Percentiles rank a stretch among this genome's conserved stretches.
These are phyloP conservation scores for Philopedon plagiatum DNA, from an alignment of 2,888 invertebrate genomes.

Conservation along the genomic window DNA sequence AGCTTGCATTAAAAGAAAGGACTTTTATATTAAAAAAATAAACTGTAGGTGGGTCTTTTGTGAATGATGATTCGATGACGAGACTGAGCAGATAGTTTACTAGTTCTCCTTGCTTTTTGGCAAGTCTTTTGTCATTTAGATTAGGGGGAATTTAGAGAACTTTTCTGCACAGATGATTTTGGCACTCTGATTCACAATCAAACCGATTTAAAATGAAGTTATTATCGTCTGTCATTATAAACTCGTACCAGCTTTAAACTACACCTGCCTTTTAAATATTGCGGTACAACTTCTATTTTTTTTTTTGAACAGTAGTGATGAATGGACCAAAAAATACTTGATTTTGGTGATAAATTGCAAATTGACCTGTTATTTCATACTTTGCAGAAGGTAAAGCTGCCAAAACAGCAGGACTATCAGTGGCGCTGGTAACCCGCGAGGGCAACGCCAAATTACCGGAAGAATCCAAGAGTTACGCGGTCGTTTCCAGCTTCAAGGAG, in stretches of 20 bases:
- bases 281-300: too few relatives aligned
- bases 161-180: neutral
- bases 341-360: neutral
- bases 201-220: neutral
- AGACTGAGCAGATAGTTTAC: neutral
- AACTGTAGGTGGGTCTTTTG: conserved; percentile 10
- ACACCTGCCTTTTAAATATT: too few relatives aligned
- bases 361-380: neutral
- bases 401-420: conserved; percentile 78
- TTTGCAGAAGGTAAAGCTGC: conserved; percentile 88
- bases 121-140: neutral
- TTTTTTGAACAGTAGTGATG: too few relatives aligned
- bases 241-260: too few relatives aligned
- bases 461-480: conserved; percentile 73
- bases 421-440: conserved; percentile 81
- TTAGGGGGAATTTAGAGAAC: neutral
- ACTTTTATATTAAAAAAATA: too few relatives aligned
- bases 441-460: conserved; percentile 82
- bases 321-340: too few relatives aligned
- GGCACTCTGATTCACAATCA: conserved; percentile 22
- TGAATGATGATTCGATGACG: conserved; percentile 1
- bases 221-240: too few relatives aligned
- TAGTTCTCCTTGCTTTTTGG: neutral
- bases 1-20: too few relatives aligned
- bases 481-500: conserved; percentile 76